Conservation (phyloP, 2,888 invertebrate genomes). For the Autographa gamma region DNA sequence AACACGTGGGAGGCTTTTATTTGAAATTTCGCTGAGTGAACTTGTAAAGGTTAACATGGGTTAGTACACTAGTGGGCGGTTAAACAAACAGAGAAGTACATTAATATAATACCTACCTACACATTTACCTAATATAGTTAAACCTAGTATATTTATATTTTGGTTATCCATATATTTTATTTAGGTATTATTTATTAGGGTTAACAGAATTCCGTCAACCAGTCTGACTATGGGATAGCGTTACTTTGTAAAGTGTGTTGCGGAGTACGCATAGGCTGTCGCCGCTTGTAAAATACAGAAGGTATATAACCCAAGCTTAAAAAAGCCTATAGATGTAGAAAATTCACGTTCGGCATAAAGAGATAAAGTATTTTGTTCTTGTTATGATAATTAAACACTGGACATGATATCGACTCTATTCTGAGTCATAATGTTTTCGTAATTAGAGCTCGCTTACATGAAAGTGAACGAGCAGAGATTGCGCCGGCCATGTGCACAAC, state of each 20-base stretch:
- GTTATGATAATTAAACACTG: constrained; percentile 42
- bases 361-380: too few species aligned
- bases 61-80: constrained; percentile 20
- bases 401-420: constrained; percentile 58
- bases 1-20: constrained; percentile 21
- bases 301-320: too few species aligned
- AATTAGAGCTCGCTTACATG: constrained; percentile 63
- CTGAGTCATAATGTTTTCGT: constrained; percentile 64
- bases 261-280: too few species aligned
- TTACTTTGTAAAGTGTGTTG: too few species aligned
- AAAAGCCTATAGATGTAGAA: too few species aligned
- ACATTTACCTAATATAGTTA: not conserved
- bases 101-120: constrained; percentile 18
- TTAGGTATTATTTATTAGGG: too few species aligned
- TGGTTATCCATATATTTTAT: too few species aligned
- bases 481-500: constrained; percentile 76
- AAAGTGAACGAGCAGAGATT: constrained; percentile 65
- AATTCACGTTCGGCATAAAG: too few species aligned
- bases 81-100: constrained; percentile 13
- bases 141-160: not conserved
- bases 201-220: too few species aligned
- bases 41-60: constrained; percentile 40
- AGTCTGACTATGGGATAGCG: too few species aligned
- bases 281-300: too few species aligned
- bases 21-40: constrained; percentile 22